Conservation (phyloP, 2,113 vertebrate genomes). For the Puma concolor region DNA sequence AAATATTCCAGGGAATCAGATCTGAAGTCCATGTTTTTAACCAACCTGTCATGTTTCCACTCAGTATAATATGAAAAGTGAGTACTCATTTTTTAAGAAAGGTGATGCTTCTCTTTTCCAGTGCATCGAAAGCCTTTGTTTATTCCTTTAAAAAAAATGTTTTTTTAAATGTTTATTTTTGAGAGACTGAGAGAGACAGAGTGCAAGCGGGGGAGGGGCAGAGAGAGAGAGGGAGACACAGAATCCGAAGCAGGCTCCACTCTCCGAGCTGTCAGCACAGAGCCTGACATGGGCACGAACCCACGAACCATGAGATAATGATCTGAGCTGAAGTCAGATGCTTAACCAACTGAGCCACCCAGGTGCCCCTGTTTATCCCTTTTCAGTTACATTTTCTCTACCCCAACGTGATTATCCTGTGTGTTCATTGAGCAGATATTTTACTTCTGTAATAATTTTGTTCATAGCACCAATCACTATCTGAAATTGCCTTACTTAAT, state of each 20-base stretch:
- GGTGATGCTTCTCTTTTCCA: neutral
- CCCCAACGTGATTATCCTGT: neutral
- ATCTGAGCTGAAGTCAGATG: too few relatives aligned
- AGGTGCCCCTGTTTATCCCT: neutral
- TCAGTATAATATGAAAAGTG: neutral
- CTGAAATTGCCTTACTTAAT: constrained; percentile 13
- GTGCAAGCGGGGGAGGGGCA: too few relatives aligned
- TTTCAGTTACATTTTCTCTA: neutral
- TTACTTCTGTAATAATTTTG: constrained; percentile 4
- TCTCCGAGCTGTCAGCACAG: too few relatives aligned
- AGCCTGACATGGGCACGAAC: too few relatives aligned
- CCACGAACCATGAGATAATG: too few relatives aligned
- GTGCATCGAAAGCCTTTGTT: neutral
- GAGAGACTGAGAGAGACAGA: too few relatives aligned
- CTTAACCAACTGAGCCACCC: too few relatives aligned
- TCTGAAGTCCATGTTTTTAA: neutral
- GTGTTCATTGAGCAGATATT: neutral
- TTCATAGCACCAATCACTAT: neutral
- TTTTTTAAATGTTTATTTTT: too few relatives aligned
- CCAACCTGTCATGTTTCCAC: neutral
- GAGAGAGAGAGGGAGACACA: too few relatives aligned
- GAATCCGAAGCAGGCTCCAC: too few relatives aligned
- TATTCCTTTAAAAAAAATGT: neutral
- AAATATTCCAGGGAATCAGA: neutral
- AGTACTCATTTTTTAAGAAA: neutral